These are phyloP conservation scores for Oeneis ivallda DNA, from an alignment of 2,888 invertebrate genomes.

Conservation along the genomic window DNA sequence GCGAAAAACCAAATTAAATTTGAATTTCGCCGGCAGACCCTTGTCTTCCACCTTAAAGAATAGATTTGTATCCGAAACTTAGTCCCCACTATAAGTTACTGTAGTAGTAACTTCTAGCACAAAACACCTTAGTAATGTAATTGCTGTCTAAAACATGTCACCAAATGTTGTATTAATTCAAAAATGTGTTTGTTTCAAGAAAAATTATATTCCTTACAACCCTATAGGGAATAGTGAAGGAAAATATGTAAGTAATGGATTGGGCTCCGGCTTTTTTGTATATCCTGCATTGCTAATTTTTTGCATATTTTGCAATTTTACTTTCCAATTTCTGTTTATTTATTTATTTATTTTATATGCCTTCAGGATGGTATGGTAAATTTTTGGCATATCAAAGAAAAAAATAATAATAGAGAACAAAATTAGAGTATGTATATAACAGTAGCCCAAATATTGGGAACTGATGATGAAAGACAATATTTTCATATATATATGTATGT, in stretches of 20 bases:
- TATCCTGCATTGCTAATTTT: slow-evolving; percentile 23
- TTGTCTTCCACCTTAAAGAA: no score
- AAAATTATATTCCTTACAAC: slow-evolving; percentile 20
- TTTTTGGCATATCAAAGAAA: slow-evolving; percentile 52
- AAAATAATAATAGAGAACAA: slow-evolving; percentile 30
- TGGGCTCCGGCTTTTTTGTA: slow-evolving; percentile 16
- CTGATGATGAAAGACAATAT: slow-evolving; percentile 64
- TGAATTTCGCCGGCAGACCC: no score
- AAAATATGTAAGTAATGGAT: slow-evolving; percentile 10
- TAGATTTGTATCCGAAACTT: neutral
- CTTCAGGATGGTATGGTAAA: slow-evolving; percentile 26
- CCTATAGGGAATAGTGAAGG: slow-evolving; percentile 5
- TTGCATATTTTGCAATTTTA: slow-evolving; percentile 6
- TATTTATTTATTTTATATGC: slow-evolving; percentile 1
- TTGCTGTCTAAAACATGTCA: neutral
- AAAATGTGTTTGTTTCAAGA: neutral
- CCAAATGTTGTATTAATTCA: slow-evolving; percentile 2
- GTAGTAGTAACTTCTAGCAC: neutral
- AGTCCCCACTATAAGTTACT: neutral
- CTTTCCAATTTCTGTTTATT: slow-evolving; percentile 2
- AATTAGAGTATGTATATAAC: slow-evolving; percentile 35
- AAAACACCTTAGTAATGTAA: neutral
- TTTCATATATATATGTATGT: slow-evolving; percentile 39
- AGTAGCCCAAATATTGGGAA: slow-evolving; percentile 38
- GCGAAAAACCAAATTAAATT: no score